A percentile compares a stretch with the other conserved stretches of the same genome.
These are phyloP conservation scores for Drosophila meridionalis DNA, from an alignment of 2,888 invertebrate genomes.

Conservation along the genomic window DNA sequence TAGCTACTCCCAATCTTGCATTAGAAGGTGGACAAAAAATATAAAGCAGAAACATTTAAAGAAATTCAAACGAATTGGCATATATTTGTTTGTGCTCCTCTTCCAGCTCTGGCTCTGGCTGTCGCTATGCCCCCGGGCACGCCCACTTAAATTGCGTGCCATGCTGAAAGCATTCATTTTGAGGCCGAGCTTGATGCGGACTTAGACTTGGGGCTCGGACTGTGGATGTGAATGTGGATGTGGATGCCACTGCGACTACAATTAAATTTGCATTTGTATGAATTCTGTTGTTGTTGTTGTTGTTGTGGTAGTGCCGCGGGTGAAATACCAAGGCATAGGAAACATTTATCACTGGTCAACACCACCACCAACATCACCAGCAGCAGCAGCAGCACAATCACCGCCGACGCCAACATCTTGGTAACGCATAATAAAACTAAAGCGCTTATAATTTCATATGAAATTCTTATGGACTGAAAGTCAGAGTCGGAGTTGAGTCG, in stretches of 20 bases:
- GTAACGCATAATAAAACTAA: slow-evolving; percentile 81
- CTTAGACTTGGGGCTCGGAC: slow-evolving; percentile 39
- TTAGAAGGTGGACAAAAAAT: slow-evolving; percentile 33
- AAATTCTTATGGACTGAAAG: slow-evolving; percentile 65
- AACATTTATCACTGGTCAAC: slow-evolving; percentile 83
- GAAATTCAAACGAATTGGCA: slow-evolving; percentile 80
- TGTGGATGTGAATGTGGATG: slow-evolving; percentile 29
- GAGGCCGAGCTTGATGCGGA: slow-evolving; percentile 58
- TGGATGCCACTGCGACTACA: slow-evolving; percentile 75
- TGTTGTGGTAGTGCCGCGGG: slow-evolving; percentile 67
- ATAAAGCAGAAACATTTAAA: slow-evolving; percentile 63
- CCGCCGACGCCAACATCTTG: slow-evolving; percentile 55
- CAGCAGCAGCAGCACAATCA: slow-evolving; percentile 28
- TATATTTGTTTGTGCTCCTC: slow-evolving; percentile 55
- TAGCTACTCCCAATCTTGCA: slow-evolving; percentile 48
- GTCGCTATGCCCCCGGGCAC: slow-evolving; percentile 69
- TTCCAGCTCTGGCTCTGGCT: slow-evolving; percentile 20
- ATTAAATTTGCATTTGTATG: slow-evolving; percentile 85
- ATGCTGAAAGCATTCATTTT: slow-evolving; percentile 82
- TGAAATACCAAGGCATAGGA: slow-evolving; percentile 81
- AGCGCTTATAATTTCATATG: slow-evolving; percentile 83
- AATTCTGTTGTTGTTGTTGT: slow-evolving; percentile 55
- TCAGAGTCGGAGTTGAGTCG: slow-evolving; percentile 16
- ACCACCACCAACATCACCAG: slow-evolving; percentile 39
- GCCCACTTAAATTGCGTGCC: slow-evolving; percentile 85